phyloP scores from a whole-genome alignment of 2,113 vertebrate species.

The Alosa alosa region DNA sequence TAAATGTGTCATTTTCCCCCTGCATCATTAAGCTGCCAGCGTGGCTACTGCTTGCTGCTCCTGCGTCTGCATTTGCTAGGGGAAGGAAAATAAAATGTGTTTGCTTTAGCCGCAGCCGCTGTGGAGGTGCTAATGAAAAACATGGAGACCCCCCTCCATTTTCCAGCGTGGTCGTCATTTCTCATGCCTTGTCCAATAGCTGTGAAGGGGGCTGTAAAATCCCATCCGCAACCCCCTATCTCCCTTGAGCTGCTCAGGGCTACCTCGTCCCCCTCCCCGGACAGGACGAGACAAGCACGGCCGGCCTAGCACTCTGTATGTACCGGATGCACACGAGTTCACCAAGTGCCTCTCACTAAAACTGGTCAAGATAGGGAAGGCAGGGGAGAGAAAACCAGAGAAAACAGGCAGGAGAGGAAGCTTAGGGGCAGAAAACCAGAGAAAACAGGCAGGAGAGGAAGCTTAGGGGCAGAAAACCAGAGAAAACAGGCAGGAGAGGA shows the following conservation, averaged over 20 bases:
- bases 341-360: background rate
- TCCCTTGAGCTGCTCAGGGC: background rate
- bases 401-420: background rate
- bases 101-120: background rate
- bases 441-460: background rate
- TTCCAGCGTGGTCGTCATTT: background rate
- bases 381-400: background rate
- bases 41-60: background rate
- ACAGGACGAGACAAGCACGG: background rate
- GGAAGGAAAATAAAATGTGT: background rate
- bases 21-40: background rate
- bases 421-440: background rate
- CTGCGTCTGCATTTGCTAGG: background rate
- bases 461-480: background rate
- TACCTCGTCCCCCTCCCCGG: background rate
- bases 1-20: background rate
- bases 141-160: conserved; percentile 2
- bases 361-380: background rate
- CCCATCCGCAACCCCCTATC: background rate
- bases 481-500: background rate
- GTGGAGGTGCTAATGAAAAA: background rate
- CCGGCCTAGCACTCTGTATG: background rate
- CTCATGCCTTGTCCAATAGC: background rate
- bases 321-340: background rate
- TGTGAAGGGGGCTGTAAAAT: background rate